Base-by-base conservation (phyloP, 2,113 vertebrate genomes). In the Ceyx cyanopectus region DNA sequence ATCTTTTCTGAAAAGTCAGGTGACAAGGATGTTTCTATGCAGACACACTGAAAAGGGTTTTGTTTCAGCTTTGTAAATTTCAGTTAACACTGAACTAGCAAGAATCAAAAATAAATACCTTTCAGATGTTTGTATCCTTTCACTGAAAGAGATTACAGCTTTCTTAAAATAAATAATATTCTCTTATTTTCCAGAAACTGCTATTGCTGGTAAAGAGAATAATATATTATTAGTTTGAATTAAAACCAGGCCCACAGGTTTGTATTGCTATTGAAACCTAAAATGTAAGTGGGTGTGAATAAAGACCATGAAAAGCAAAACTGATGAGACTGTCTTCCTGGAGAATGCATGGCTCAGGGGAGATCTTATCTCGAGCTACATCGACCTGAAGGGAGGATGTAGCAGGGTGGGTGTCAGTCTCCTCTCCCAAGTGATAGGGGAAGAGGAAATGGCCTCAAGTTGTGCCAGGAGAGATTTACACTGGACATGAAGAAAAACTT, bases 251-350 rank as follows among this genome's bases (percentile, higher is more conserved):
- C 13, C 30, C 45, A n/a, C 10, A 76, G 58, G 56, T 8, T 70
- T 0, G 0, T 10, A 67, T 2, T 91, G 65, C 30, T 95, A 34
- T 13, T 53, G 62, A 60, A 69, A 76, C 14, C 15, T 58, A 77
- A 87, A 80, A 66, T 29, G 37, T 69, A 92, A 68, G 0, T 34
- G 13, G 51, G 30, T 5, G 74, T 58, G 30, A 85, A 23, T 40
- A 69, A 93, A 72, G 26, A 74, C 20, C 60, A 37, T 82, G 87
- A n/a, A 75, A 91, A 87, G 30, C 19, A 82, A 75, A 91, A 87
- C 0, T 34, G 12, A 32, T 7, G 11, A 81, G n/a, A 66, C 2
- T 53, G 18, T 18, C 51, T 79, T 87, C 67, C 22, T 23, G 45
- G 23, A 50, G 46, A n/a, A n/a, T n/a, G n/a, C n/a, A n/a, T n/a